Base-by-base conservation (phyloP, 2,797 vertebrate genomes). In the Rhyacichthys aspro region DNA sequence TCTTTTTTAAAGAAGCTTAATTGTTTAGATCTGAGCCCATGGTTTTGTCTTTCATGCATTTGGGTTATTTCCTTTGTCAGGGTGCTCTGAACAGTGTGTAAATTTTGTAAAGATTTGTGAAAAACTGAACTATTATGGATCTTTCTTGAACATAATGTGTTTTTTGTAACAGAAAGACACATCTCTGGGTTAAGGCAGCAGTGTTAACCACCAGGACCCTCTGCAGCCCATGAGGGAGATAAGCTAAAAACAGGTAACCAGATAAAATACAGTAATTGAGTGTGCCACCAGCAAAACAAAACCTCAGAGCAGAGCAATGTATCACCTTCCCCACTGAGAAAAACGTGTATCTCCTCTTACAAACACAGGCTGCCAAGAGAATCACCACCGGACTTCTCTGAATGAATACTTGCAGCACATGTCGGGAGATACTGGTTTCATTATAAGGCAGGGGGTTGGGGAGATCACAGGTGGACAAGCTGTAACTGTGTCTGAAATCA, bases 381-480 rank as follows among this genome's bases (percentile, higher is more conserved):
- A 36, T 17, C 32, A 50, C 32, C n/a, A 15, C 47, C 17, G 33
- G 33, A 36, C 33, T 16, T 7, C 32, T 48, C 23, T 33, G 45
- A 17, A n/a, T 36, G 17, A 15, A 36, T 36, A 50, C 48, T 36
- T 36, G 48, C 32, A 50, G 15, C 48, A 17, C 36, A 9, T 17
- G 48, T 50, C 48, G 36, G 32, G 36, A 50, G 48, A 18, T 37
- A 36, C 15, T 49, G 47, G 15, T 52, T 19, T 52, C 9, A 36
- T 34, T 37, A 50, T 36, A 15, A 18, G 11, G 17, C n/a, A 10
- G 7, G 11, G 39, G 39, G 15, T 42, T 42, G 39, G 5, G n/a
- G n/a, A 42, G 39, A 37, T 7, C 36, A 8, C 3, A 37, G 36
- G 36, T 37, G 11, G 36, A 37, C 36, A 9, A 9, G 39, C 39